Percentiles rank a stretch among this genome's conserved stretches.
phyloP scores from a whole-genome alignment of 2,888 invertebrate genomes.

The Tiliacea aurago region DNA sequence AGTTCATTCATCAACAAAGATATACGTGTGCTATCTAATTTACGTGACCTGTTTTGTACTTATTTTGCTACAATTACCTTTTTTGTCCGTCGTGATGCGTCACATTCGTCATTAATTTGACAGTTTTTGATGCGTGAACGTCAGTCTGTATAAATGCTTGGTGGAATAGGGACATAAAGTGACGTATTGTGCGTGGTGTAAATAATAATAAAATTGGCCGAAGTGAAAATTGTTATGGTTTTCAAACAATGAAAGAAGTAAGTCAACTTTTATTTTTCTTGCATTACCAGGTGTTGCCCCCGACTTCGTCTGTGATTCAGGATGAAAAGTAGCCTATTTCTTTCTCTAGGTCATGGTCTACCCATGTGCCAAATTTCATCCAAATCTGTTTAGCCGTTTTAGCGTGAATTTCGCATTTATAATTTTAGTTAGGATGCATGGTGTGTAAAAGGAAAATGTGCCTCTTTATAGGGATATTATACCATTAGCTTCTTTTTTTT shows the following conservation, averaged over 20 bases:
- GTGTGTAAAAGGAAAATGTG: not conserved
- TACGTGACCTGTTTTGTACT: conserved; percentile 73
- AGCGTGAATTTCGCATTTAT: too few species aligned
- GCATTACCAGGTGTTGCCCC: not conserved
- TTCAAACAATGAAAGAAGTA: conserved; percentile 42
- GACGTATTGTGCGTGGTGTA: conserved; percentile 6
- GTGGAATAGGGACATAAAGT: conserved; percentile 31
- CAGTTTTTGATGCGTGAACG: conserved; percentile 15
- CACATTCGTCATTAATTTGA: conserved; percentile 26
- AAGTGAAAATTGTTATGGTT: conserved; percentile 27
- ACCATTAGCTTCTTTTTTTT: too few species aligned
- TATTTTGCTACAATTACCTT: conserved; percentile 53
- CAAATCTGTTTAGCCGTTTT: too few species aligned
- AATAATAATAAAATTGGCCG: conserved; percentile 10
- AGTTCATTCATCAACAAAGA: conserved; percentile 53
- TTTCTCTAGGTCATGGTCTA: too few species aligned
- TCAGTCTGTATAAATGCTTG: conserved; percentile 34
- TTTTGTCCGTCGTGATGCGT: conserved; percentile 46
- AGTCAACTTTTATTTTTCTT: conserved; percentile 38
- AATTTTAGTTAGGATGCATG: not conserved
- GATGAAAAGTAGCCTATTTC: too few species aligned
- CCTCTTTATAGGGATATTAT: not conserved
- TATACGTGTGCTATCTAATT: conserved; percentile 78
- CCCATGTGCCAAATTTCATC: too few species aligned
- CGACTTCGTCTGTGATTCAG: too few species aligned